Evolutionary conservation across 2,797 vertebrate species (phyloP).

Genomic region (Myotis pilosus): DNA sequence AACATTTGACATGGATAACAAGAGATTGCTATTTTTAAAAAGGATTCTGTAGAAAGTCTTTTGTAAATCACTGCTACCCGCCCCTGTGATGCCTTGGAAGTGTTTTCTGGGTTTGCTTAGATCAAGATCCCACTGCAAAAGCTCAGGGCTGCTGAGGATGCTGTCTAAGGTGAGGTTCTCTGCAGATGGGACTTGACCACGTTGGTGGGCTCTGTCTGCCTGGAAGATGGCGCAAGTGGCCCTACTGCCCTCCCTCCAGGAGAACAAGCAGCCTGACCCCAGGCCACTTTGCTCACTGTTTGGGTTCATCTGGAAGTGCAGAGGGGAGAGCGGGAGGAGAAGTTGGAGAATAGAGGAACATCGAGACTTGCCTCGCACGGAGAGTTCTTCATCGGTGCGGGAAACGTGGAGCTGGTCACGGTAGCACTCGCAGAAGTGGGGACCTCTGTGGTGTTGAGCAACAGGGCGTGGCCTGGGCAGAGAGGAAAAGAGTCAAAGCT

Average conservation of each 20-base stretch:
- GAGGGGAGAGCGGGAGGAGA: not conserved
- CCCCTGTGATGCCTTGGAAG: not conserved
- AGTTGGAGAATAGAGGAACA: not conserved
- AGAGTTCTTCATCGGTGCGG: conserved; percentile 94
- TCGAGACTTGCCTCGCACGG: conserved; percentile 90
- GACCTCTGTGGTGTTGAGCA: conserved; percentile 89
- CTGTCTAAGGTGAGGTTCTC: not conserved
- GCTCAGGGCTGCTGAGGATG: not conserved
- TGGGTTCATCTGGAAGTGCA: not conserved
- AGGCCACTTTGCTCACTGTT: not conserved
- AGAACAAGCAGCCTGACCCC: not conserved
- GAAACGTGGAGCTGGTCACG: conserved; percentile 90
- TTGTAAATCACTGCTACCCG: not conserved
- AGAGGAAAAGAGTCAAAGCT: not conserved
- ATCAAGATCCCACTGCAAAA: not conserved
- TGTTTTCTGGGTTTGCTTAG: not conserved
- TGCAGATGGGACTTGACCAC: not conserved
- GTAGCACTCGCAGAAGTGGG: conserved; percentile 79
- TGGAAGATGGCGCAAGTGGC: not conserved
- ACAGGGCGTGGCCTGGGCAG: conserved; percentile 85
- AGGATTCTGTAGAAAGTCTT: conserved; percentile 5
- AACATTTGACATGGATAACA: not conserved
- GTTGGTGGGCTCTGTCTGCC: not conserved
- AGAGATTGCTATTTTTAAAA: conserved; percentile 24
- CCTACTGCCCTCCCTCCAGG: not conserved